Evolutionary conservation across 1,140 invertebrate genomes (phyloP), one percentile per base, ranked within the genome.

Genomic region (fruit fly (Drosophila melanogaster)): DNA sequence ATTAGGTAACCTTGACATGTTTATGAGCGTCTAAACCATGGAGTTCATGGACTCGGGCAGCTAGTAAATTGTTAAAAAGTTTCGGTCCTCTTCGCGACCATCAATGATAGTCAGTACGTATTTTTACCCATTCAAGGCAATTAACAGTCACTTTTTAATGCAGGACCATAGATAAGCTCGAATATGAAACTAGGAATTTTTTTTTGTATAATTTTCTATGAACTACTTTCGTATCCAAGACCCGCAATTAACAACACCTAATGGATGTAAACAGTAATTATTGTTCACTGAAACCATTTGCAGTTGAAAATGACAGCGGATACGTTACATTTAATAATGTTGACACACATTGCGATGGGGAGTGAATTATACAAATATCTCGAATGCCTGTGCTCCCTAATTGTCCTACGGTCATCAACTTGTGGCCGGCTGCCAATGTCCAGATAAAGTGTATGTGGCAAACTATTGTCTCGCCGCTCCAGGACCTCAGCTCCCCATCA

Each of bases 61-160:
- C 33, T 37, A 49, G 57, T 62, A 54, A 74, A 73, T 74, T 73
- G 69, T 56, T 62, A 73, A 62, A 62, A 74, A 74, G 37, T 74
- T 74, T 62, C 15, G 24, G 40, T 67, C 26, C 59, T 51, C 26
- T 22, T 15, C 64, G 46, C 37, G 38, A 15, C 19, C 56, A 73
- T 61, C 43, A 72, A 62, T 50, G 22, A 46, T 71, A 37, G 17
- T 37, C 12, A n/a, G 26, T n/a, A 37, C 11, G 8, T 38, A 10
- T 35, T 14, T 15, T 26, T 33, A 10, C 2, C 2, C 5, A 2
- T 44, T 12, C 5, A 10, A 6, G 14, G 17, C 8, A 17, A 22
- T 44, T 26, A 17, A 38, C 14, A 38, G 11, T 37, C 10, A 4
- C 3, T 37, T 30, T 30, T 30, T 30, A 8, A 8, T 30, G 26